These are phyloP conservation scores for Anastrepha obliqua DNA, from an alignment of 1,140 invertebrate genomes.

Conservation along the genomic window DNA sequence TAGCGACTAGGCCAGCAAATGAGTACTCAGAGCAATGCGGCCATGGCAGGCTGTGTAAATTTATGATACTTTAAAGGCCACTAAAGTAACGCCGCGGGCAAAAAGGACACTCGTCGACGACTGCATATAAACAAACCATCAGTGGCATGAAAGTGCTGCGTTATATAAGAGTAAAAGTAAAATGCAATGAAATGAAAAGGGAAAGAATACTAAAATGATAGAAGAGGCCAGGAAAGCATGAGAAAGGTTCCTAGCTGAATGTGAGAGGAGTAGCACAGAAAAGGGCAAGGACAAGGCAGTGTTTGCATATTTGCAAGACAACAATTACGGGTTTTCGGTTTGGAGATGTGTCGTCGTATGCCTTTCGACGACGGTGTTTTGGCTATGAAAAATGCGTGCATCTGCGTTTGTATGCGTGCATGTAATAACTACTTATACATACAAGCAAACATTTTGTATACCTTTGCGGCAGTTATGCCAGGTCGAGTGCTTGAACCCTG, in stretches of 20 bases:
- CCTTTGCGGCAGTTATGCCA: too few species aligned
- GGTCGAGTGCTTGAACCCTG: too few species aligned
- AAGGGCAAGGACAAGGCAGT: neutral
- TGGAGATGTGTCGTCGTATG: too few species aligned
- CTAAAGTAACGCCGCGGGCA: constrained; percentile 50
- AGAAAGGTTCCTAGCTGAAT: neutral
- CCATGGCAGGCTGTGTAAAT: constrained; percentile 51
- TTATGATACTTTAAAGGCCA: constrained; percentile 59
- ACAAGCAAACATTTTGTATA: too few species aligned
- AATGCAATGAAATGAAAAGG: constrained; percentile 40
- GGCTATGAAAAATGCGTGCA: too few species aligned
- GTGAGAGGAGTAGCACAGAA: neutral
- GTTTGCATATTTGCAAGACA: neutral
- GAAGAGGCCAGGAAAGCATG: neutral
- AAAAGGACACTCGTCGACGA: constrained; percentile 23
- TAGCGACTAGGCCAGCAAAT: constrained; percentile 44
- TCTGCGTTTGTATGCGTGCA: too few species aligned
- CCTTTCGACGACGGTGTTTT: too few species aligned
- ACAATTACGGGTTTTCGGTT: neutral
- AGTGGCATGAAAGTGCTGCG: neutral
- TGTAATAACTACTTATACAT: too few species aligned
- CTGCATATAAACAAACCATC: neutral
- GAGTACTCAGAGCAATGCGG: neutral
- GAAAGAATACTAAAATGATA: too few species aligned
- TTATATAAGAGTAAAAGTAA: neutral